Base-by-base conservation (phyloP, 2,113 vertebrate species). In the Brachyhypopomus gauderio region DNA sequence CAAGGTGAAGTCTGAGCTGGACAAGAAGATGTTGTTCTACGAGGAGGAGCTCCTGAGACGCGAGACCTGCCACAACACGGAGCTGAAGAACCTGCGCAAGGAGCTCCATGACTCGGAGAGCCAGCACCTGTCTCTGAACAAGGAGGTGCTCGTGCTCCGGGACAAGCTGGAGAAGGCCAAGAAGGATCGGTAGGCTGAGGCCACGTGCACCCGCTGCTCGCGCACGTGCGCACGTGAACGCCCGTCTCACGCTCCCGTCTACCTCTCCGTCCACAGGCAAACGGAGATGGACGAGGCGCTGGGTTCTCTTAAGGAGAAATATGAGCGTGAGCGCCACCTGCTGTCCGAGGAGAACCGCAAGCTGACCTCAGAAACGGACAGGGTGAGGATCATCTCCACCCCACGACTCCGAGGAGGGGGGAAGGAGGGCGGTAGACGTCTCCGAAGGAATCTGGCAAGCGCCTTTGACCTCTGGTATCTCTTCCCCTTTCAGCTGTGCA, bases 41-140 rank as follows among this genome's bases (percentile, higher is more conserved):
- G 96, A 99, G 88, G 97, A 98, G 86, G 97, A 99, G 85, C 75
- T 98, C 82, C 93, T 96, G 75, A 90, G 95, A 22, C 93, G 96
- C 7, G 97, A 99, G 91, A 94, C 95, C 0, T 91, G 95, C 14
- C 96, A 98, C 20, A 92, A 93, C 78, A 90, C 94, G 0, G 98
- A 99, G 89, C 91, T 99, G 1, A 98, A 98, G 83, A 94, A 92
- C 2, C 90, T 97, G 55, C 94, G 93, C 19, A 98, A 98, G 82
- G 96, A 97, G 89, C 92, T 97, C n/a, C 97, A 95, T 0, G 95
- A 98, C 81, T 96, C 95, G 0, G 97, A 99, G 85, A 94, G 95
- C 81, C 95, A 94, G 36, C 96, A 97, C 87, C 89, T 97, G 27
- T 88, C 95, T 1, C 86, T 96, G 76, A 94, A 97, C 86, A 97